phyloP scores from a whole-genome alignment of 1,140 invertebrate species.

The Phymorhynchus buccinoides region DNA sequence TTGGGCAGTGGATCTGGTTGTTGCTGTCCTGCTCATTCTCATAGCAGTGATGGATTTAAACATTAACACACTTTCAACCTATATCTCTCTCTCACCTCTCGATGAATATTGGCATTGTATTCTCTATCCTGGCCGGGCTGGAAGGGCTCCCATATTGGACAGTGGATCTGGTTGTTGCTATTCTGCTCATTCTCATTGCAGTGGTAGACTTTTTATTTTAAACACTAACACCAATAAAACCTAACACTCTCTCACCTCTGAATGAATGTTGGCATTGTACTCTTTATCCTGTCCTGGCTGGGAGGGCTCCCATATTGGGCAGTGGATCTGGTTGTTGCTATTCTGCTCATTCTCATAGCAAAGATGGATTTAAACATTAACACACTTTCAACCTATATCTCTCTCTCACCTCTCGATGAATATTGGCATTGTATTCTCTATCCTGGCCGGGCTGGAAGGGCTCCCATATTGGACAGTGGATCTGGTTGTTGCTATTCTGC shows the following conservation, averaged over 20 bases:
- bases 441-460: neutral
- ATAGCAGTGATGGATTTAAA: neutral
- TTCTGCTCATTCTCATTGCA: too few species aligned
- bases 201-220: neutral
- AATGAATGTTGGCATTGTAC: constrained; percentile 27
- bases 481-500: too few species aligned
- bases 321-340: too few species aligned
- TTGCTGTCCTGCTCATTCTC: too few species aligned
- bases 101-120: constrained; percentile 27
- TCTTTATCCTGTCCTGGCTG: neutral
- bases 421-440: constrained; percentile 8
- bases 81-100: constrained; percentile 20
- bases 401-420: constrained; percentile 29
- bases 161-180: too few species aligned
- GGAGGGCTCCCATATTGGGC: too few species aligned
- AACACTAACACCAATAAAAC: neutral
- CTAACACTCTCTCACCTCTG: constrained; percentile 23
- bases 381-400: neutral
- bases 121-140: neutral
- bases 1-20: too few species aligned
- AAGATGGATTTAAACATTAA: too few species aligned
- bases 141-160: too few species aligned
- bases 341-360: too few species aligned
- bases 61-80: neutral
- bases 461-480: too few species aligned